Conservation (phyloP, 1,140 invertebrate species). For the Hyposmocoma kahamanoa region DNA sequence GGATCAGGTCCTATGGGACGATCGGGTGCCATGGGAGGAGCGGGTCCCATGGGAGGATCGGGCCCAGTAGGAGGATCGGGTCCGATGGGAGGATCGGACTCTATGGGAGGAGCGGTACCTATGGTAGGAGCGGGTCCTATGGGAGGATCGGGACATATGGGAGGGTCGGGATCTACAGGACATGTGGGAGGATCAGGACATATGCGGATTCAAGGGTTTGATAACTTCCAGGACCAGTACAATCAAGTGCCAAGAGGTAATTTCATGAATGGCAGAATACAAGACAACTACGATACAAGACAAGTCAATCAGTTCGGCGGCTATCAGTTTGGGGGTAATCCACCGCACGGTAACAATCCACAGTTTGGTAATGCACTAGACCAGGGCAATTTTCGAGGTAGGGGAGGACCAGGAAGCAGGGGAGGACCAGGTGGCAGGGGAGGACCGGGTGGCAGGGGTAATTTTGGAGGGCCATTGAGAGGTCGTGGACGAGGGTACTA, state of each 20-base stretch:
- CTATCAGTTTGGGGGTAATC: conserved; percentile 19
- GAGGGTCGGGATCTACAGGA: too few species aligned
- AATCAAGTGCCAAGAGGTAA: conserved; percentile 26
- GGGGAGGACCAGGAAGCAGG: too few species aligned
- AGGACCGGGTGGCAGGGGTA: not conserved
- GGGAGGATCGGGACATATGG: too few species aligned
- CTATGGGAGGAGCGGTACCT: too few species aligned
- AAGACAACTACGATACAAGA: conserved; percentile 21
- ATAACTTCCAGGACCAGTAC: not conserved
- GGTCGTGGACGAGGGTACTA: conserved; percentile 8
- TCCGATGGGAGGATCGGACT: too few species aligned
- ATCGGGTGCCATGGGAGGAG: too few species aligned
- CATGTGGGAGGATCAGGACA: too few species aligned
- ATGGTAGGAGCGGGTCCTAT: too few species aligned
- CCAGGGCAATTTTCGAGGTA: not conserved
- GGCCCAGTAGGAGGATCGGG: too few species aligned
- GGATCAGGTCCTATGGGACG: too few species aligned
- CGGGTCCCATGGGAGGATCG: too few species aligned
- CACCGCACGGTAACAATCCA: conserved; percentile 18
- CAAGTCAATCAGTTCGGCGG: conserved; percentile 11
- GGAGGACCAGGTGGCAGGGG: too few species aligned
- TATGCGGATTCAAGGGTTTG: not conserved
- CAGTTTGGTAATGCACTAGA: not conserved
- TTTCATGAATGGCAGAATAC: conserved; percentile 22
- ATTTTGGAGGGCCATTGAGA: not conserved